These are phyloP conservation scores for Sakesphorus luctuosus DNA, from an alignment of 2,113 vertebrate species.

Conservation along the genomic window DNA sequence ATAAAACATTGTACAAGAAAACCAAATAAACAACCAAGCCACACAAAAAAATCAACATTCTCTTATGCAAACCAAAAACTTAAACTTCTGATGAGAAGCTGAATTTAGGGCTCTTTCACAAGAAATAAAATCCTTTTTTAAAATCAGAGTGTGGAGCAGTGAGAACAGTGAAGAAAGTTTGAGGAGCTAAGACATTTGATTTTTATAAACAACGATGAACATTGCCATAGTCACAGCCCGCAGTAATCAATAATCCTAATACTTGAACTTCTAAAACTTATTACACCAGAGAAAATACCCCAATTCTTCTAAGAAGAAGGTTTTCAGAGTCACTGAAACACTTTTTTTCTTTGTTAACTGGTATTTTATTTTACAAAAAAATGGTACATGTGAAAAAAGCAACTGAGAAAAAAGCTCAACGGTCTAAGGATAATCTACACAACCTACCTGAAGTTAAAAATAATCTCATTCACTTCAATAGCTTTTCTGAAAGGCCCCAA, in stretches of 20 bases:
- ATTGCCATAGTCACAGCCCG: neutral
- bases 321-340: neutral
- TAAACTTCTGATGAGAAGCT: neutral
- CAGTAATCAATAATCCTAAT: neutral
- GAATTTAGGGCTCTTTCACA: neutral
- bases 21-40: neutral
- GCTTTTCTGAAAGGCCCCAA: neutral
- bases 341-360: neutral
- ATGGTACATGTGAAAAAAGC: neutral
- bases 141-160: neutral
- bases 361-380: neutral
- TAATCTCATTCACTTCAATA: neutral
- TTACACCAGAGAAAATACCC: neutral
- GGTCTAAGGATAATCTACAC: neutral
- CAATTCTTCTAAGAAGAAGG: neutral
- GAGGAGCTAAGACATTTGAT: neutral
- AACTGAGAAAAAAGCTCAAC: neutral
- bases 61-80: neutral
- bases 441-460: neutral
- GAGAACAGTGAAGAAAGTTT: neutral
- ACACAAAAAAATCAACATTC: neutral
- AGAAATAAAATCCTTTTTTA: neutral
- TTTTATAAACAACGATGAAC: neutral
- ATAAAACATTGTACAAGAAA: neutral
- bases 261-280: neutral